These are phyloP conservation scores for Dasysyrphus albostriatus DNA, from an alignment of 2,888 invertebrate species.

Conservation along the genomic window DNA sequence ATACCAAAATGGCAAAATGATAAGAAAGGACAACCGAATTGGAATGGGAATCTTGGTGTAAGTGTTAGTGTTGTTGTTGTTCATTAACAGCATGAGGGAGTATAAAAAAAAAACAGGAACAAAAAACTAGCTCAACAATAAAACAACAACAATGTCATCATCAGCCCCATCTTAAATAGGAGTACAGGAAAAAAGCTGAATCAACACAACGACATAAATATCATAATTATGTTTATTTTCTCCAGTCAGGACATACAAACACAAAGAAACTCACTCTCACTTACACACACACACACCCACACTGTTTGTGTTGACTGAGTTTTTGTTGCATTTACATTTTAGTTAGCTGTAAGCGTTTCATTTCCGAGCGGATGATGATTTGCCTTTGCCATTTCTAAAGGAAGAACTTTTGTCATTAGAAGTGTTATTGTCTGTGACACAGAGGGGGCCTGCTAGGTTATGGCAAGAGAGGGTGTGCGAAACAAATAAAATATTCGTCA, in stretches of 20 bases:
- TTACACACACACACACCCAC: neutral
- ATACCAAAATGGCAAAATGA: slow-evolving; percentile 53
- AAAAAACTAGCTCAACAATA: slow-evolving; percentile 15
- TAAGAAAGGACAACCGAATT: slow-evolving; percentile 50
- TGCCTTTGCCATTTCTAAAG: slow-evolving; percentile 35
- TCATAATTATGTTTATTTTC: slow-evolving; percentile 66
- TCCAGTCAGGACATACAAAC: slow-evolving; percentile 7
- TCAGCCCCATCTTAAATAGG: slow-evolving; percentile 1
- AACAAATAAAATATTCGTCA: slow-evolving; percentile 61
- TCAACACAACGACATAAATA: slow-evolving; percentile 45
- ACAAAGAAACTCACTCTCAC: neutral
- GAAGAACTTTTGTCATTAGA: slow-evolving; percentile 67
- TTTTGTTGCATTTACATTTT: slow-evolving; percentile 36
- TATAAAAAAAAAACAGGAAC: slow-evolving; percentile 12
- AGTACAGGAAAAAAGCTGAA: neutral
- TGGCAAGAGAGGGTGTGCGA: neutral
- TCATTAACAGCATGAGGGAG: slow-evolving; percentile 14
- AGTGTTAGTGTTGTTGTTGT: slow-evolving; percentile 10
- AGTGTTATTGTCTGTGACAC: slow-evolving; percentile 71
- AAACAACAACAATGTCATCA: slow-evolving; percentile 20
- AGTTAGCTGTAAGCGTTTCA: slow-evolving; percentile 51
- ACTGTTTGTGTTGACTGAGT: neutral
- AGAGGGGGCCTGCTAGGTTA: neutral
- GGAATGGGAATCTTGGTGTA: slow-evolving; percentile 26
- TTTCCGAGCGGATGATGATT: slow-evolving; percentile 68